Percentiles rank a stretch among this genome's conserved stretches.
phyloP scores from a whole-genome alignment of 1,140 invertebrate genomes.

The Bombus polaris region DNA sequence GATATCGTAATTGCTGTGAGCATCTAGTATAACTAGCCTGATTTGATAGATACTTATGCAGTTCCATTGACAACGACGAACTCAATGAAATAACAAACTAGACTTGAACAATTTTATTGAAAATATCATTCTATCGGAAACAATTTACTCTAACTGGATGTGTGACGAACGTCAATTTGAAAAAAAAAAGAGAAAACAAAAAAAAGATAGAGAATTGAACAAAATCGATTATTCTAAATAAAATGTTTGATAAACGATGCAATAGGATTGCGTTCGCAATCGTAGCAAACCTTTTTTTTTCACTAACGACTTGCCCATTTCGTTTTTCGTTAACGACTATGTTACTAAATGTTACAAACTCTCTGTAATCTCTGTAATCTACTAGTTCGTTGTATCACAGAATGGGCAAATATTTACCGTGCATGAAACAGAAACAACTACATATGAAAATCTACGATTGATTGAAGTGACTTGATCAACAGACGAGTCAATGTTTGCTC shows the following conservation, averaged over 20 bases:
- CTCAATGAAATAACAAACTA: not conserved
- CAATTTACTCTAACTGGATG: not conserved
- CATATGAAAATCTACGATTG: conserved; percentile 25
- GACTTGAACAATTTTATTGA: not conserved
- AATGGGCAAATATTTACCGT: conserved; percentile 7
- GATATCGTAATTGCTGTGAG: not conserved
- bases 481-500: not conserved
- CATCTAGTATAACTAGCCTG: too few species aligned
- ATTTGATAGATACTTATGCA: not conserved
- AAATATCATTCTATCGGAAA: not conserved
- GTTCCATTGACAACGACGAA: not conserved
- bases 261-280: not conserved
- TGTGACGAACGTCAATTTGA: not conserved
- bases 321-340: conserved; percentile 2
- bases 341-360: not conserved
- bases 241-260: not conserved
- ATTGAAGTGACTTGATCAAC: conserved; percentile 33
- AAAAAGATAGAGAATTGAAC: not conserved
- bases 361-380: not conserved
- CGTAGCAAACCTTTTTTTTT: not conserved
- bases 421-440: conserved; percentile 7
- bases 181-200: not conserved
- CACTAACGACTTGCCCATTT: conserved; percentile 1
- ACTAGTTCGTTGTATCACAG: not conserved
- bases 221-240: conserved; percentile 25